phyloP scores from a whole-genome alignment of 2,113 vertebrate genomes.

The Propithecus coquereli region DNA sequence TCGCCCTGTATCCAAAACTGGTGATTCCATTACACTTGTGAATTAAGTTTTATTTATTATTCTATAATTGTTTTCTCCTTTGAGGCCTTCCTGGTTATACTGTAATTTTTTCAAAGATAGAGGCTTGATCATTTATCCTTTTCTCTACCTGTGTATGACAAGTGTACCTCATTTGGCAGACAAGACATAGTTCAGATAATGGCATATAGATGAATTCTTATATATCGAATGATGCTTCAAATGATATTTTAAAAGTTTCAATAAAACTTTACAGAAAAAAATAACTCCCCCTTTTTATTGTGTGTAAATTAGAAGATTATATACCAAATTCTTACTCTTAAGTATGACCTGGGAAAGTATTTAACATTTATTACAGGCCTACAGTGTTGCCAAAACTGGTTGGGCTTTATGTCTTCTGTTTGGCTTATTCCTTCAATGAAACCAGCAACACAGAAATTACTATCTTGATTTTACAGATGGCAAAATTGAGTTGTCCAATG shows the following conservation, averaged over 20 bases:
- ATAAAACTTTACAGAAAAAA: not conserved
- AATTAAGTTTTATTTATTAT: conserved; percentile 13
- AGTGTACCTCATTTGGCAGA: not conserved
- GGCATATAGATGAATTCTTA: not conserved
- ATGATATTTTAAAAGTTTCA: not conserved
- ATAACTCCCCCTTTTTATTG: not conserved
- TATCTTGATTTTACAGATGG: not conserved
- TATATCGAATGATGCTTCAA: not conserved
- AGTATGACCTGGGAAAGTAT: not conserved
- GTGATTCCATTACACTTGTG: not conserved
- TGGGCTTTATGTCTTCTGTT: not conserved
- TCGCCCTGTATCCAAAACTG: not conserved
- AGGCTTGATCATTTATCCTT: not conserved
- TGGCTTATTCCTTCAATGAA: not conserved
- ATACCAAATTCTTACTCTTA: not conserved
- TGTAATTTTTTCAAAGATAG: not conserved
- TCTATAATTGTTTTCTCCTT: not conserved
- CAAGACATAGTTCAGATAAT: not conserved
- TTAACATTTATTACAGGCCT: not conserved
- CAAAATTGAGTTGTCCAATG: not conserved
- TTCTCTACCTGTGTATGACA: not conserved
- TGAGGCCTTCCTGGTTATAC: not conserved
- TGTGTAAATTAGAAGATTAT: not conserved
- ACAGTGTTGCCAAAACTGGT: not conserved
- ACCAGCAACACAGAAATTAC: not conserved